phyloP scores from a whole-genome alignment of 2,888 invertebrate species.

The Acanthosoma haemorrhoidale region DNA sequence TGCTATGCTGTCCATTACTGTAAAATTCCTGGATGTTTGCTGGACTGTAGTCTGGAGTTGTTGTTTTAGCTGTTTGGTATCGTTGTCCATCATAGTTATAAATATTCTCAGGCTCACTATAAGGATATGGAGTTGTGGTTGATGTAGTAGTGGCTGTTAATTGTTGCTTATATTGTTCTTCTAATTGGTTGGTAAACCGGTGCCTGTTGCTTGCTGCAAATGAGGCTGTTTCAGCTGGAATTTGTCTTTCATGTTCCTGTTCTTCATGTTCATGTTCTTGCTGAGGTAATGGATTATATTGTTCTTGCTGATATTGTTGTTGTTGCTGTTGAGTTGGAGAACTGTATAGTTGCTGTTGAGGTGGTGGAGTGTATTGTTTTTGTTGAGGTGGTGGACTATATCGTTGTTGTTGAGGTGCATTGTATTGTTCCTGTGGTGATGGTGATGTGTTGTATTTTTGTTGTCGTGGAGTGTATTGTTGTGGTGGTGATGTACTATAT shows the following conservation, averaged over 20 bases:
- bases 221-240: constrained; percentile 70
- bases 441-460: too few species aligned
- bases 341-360: not conserved
- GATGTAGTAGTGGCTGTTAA: constrained; percentile 6
- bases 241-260: constrained; percentile 56
- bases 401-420: not conserved
- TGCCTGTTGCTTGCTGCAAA: constrained; percentile 54
- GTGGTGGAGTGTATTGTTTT: not conserved
- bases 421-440: not conserved
- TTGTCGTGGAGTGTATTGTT: not conserved
- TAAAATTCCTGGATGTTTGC: not conserved
- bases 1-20: not conserved
- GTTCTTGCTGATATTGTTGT: not conserved
- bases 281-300: not conserved
- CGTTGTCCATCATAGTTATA: not conserved
- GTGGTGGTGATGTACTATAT: not conserved
- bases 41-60: not conserved
- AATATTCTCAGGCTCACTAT: not conserved
- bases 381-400: not conserved
- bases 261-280: not conserved
- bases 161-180: constrained; percentile 39
- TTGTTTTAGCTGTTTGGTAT: not conserved
- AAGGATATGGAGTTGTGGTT: not conserved
- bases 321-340: not conserved
- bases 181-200: constrained; percentile 43